Evolutionary conservation across 2,888 invertebrate species (phyloP), one percentile per base, ranked within the genome.

Genomic region (Caradrina kadenii): DNA sequence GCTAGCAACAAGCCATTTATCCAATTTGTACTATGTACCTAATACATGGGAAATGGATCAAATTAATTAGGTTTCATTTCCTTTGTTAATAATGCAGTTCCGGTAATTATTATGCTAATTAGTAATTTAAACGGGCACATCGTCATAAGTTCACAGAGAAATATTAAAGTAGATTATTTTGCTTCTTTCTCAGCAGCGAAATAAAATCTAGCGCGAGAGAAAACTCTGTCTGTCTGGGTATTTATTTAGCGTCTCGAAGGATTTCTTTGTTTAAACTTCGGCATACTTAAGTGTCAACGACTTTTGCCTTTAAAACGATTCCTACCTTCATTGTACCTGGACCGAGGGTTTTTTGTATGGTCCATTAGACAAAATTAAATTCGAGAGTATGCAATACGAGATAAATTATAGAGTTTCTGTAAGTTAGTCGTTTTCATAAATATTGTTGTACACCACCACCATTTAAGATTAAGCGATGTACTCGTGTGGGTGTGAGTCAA

Each of bases 31-130:
- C 45, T 13, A 17, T 17, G 45, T 45, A 45, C 45, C 45, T 39
- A 69, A 26, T 50, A 52, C 52, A 69, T 22, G 59, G 58, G 42
- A 63, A 72, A 71, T 69, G 65, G 69, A 63, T 26, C 69, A 74
- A 70, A 59, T 64, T 56, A 80, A 81, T 83, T 80, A 68, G 58
- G 71, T 80, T 76, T 68, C 19, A 80, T 83, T 82, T 83, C 80
- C 82, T 73, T 63, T 61, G 67, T 76, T 80, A 72, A 75, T 69
- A 62, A 69, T 63, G 67, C 55, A 71, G 59, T 76, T 81, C 78
- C 82, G 66, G 83, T 71, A 63, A 61, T 76, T 65, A 69, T 61
- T 65, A 69, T 61, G 52, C 39, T 64, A 73, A 76, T 79, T 76
- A 72, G 71, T 50, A 15, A 42, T 19, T 67, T 61, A 63, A 79